These are phyloP conservation scores for Anaspis maculata DNA, from an alignment of 2,888 invertebrate species.

Conservation along the genomic window DNA sequence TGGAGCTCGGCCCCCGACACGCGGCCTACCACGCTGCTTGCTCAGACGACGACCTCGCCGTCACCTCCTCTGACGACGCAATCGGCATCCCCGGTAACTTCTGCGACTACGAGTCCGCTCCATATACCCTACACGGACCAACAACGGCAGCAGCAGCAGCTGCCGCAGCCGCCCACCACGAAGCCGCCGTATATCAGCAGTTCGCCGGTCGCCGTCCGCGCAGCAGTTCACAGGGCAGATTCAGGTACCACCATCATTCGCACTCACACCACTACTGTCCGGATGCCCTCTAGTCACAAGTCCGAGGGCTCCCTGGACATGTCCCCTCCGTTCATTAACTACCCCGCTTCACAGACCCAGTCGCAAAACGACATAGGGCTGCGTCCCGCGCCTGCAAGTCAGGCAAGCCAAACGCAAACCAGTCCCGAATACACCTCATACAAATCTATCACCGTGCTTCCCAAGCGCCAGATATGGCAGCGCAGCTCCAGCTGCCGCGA, in stretches of 20 bases:
- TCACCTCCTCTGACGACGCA: constrained; percentile 41
- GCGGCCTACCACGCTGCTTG: constrained; percentile 43
- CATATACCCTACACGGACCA: constrained; percentile 26
- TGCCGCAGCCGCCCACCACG: not conserved
- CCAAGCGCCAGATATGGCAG: constrained; percentile 56
- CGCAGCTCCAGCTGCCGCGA: constrained; percentile 78
- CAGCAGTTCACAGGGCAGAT: constrained; percentile 47
- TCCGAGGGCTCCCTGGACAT: constrained; percentile 48
- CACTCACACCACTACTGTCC: constrained; percentile 41
- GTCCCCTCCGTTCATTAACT: constrained; percentile 27
- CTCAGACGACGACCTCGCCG: constrained; percentile 38
- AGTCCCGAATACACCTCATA: constrained; percentile 28
- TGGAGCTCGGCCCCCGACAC: constrained; percentile 53
- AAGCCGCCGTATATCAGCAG: constrained; percentile 41
- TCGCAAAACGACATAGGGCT: constrained; percentile 39
- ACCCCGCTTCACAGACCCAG: constrained; percentile 39
- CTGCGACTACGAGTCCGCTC: constrained; percentile 41
- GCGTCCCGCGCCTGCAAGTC: constrained; percentile 9
- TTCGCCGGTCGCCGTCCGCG: constrained; percentile 44
- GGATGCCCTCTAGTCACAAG: constrained; percentile 50
- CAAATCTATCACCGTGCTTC: constrained; percentile 30
- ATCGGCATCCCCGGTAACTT: constrained; percentile 40
- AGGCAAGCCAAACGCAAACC: constrained; percentile 26
- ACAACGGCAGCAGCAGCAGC: constrained; percentile 33
- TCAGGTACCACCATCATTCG: constrained; percentile 34